Base-by-base conservation (phyloP, 92 coral and sea anemone species). In the Virgularia gustaviana region DNA sequence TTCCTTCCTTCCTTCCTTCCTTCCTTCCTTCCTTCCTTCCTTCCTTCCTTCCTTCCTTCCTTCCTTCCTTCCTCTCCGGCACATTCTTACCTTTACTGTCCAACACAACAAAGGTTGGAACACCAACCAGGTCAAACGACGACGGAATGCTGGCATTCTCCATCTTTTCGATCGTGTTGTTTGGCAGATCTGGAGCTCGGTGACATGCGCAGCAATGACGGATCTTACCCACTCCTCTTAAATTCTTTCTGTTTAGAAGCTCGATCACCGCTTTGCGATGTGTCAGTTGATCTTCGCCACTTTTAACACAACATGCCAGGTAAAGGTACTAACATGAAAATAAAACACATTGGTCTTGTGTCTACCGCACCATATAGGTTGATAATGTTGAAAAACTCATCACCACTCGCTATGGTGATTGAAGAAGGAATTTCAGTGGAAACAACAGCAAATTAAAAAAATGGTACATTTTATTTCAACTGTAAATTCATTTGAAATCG, bases 141-240 rank as follows among this genome's bases (percentile, higher is more conserved):
- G 56, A 38, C 36, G 67, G 78, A 32, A 47, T 78, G 29, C 71
- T 54, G 19, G 72, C 72, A 42, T 65, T 65, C 25, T 65, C 56
- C 73, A 83, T 65, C 87, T 31, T 73, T 81, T 37, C 80, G 72
- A 23, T 86, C 81, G 31, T 77, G 43, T 6, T 81, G 35, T 35
- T 61, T 66, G 55, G 81, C 49, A 65, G 44, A 71, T 86, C 86
- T 75, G 85, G 88, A 18, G 82, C 71, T 57, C 86, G 70, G 77
- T 82, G 83, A 47, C 97, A 91, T 76, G 84, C 96, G 68, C 97
- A 91, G 28, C 85, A 71, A 49, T 91, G 90, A 35, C 77, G 86
- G 23, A 91, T 81, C 49, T 71, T 70, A 28, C 79, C 72, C 25
- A n/a, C 34, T 64, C 42, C 51, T 38, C 68, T 35, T 84, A 86